A percentile compares a stretch with the other conserved stretches of the same genome.
phyloP scores from a whole-genome alignment of 1,140 invertebrate species.

The Panagrolaimus sp. region DNA sequence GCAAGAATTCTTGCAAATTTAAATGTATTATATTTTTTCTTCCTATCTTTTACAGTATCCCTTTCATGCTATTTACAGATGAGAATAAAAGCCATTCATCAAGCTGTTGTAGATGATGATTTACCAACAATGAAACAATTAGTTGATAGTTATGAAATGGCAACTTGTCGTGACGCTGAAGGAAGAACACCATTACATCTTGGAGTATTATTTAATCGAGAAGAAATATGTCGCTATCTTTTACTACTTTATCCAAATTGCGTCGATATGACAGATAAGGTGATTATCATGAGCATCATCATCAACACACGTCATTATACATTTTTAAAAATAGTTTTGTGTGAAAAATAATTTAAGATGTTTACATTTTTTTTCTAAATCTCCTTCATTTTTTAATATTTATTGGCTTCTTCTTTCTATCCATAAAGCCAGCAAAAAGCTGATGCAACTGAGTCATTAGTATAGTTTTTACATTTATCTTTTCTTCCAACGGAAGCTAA shows the following conservation, averaged over 20 bases:
- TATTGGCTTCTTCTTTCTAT: no score
- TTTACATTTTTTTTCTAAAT: no score
- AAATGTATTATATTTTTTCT: constrained; percentile 24
- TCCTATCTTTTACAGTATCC: not conserved
- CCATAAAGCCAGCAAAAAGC: no score
- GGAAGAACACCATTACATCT: constrained; percentile 78
- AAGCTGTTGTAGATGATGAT: constrained; percentile 74
- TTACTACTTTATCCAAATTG: constrained; percentile 42
- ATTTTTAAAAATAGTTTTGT: not conserved
- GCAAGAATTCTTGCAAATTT: constrained; percentile 34
- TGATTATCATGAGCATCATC: constrained; percentile 3
- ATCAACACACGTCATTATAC: not conserved
- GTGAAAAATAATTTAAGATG: no score
- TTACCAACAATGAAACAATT: constrained; percentile 74
- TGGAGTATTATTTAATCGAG: constrained; percentile 66
- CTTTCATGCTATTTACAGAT: constrained; percentile 64
- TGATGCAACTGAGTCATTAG: no score
- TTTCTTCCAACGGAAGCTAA: not conserved
- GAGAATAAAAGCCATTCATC: constrained; percentile 77
- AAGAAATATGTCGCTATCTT: constrained; percentile 35
- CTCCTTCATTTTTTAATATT: no score
- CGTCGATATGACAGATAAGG: constrained; percentile 38
- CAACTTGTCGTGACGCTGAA: constrained; percentile 69
- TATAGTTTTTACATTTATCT: not conserved
- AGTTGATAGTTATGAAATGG: constrained; percentile 80